Percentiles rank a stretch among this genome's conserved stretches.
Conservation (phyloP, 1,140 invertebrate species). For the Drosophila littoralis region DNA sequence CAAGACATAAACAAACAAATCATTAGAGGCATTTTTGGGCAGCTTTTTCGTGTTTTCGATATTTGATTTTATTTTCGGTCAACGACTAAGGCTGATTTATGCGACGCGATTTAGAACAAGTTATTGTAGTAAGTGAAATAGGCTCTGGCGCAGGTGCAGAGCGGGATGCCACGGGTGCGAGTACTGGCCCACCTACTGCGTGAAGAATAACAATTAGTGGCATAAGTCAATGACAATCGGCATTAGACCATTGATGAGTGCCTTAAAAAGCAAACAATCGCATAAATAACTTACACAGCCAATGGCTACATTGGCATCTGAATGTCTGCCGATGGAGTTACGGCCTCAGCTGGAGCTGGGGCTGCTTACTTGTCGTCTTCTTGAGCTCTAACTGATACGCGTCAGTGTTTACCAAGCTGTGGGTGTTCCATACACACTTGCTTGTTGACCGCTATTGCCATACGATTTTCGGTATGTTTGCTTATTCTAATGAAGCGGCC, state of each 20-base stretch:
- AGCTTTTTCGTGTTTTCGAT: slow-evolving; percentile 41
- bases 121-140: neutral
- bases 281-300: slow-evolving; percentile 58
- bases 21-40: slow-evolving; percentile 59
- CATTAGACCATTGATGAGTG: slow-evolving; percentile 40
- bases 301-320: slow-evolving; percentile 32
- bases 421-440: slow-evolving; percentile 69
- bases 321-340: slow-evolving; percentile 2
- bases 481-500: slow-evolving; percentile 70
- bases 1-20: slow-evolving; percentile 73
- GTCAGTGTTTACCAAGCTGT: slow-evolving; percentile 75
- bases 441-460: slow-evolving; percentile 67
- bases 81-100: slow-evolving; percentile 57
- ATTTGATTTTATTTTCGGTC: slow-evolving; percentile 6
- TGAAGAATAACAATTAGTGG: slow-evolving; percentile 79
- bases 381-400: slow-evolving; percentile 74
- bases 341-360: neutral
- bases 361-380: slow-evolving; percentile 52
- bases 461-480: slow-evolving; percentile 54
- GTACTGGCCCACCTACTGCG: slow-evolving; percentile 62
- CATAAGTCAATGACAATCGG: slow-evolving; percentile 74
- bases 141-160: neutral
- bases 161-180: neutral
- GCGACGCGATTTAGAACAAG: slow-evolving; percentile 70
- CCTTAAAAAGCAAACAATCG: slow-evolving; percentile 63